Evolutionary conservation across 2,113 vertebrate species (phyloP), one percentile per base, ranked within the genome.

Genomic region (Gasterosteus aculeatus): DNA sequence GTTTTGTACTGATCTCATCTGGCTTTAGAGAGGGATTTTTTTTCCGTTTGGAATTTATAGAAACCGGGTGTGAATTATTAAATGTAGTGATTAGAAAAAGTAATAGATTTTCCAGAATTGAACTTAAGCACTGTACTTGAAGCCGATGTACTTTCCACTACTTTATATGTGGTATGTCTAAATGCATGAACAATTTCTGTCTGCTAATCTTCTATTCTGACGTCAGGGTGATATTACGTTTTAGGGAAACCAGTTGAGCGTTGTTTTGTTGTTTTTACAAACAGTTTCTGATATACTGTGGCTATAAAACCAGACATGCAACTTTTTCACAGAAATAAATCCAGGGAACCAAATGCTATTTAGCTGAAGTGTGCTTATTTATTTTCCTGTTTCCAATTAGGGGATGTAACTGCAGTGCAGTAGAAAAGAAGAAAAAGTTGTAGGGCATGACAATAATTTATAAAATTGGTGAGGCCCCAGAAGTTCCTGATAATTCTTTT

Each of bases 401-500:
- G 7, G 14, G 41, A 19, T 69, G 22, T 29, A 19, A 46, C 33
- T 58, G 35, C 22, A 71, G 68, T 41, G 46, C 33, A 54, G 66
- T 44, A 29, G 19, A 77, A 35, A 67, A 41, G 63, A 66, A 29
- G 59, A 35, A 56, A 29, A 26, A 56, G 41, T 58, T 75, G n/a
- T 66, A 77, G 72, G 58, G 22, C 47, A 80, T 5, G 15, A 26
- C n/a, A 18, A 67, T 69, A 67, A 67, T 35, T 56, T 53, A 35
- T 3, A 54, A 3, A 58, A 67, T 35, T 62, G 54, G 35, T 10
- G 29, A 51, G 16, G 9, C 7, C 69, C 12, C 44, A 64, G 14
- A 73, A 59, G 59, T 60, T 70, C 9, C 44, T 59, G 16, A 46
- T 82, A n/a, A 76, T 88, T 81, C 77, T 77, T 75, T 83, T 38